These are phyloP conservation scores for Agrochola circellaris DNA, from an alignment of 2,888 invertebrate species.

Conservation along the genomic window DNA sequence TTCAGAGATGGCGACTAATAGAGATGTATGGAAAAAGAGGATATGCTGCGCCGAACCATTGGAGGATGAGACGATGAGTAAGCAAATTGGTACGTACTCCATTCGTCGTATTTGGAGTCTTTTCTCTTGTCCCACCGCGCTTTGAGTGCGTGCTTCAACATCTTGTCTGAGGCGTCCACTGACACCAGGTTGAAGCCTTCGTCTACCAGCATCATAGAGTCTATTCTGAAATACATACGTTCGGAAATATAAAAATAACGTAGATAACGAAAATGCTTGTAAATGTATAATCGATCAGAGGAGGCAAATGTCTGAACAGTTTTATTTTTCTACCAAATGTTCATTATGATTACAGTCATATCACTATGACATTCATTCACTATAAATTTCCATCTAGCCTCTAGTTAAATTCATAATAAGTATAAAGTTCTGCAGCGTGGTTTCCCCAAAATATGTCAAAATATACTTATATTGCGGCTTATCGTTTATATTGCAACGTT, in stretches of 20 bases:
- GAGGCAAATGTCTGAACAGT: not conserved
- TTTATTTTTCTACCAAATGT: not conserved
- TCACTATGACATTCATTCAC: not conserved
- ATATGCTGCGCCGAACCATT: not conserved
- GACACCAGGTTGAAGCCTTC: constrained; percentile 97
- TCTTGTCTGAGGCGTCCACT: constrained; percentile 97
- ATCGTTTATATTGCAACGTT: not conserved
- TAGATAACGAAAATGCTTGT: not conserved
- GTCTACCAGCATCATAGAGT: constrained; percentile 96
- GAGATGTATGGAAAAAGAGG: too few species aligned
- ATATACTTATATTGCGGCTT: not conserved
- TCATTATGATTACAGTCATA: not conserved
- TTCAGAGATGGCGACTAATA: not conserved
- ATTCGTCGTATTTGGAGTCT: constrained; percentile 94
- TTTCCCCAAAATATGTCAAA: not conserved
- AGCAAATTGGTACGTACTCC: constrained; percentile 92
- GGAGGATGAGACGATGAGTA: not conserved
- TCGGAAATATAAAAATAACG: not conserved
- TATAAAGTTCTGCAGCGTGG: not conserved
- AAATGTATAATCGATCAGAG: not conserved
- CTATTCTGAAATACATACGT: constrained; percentile 91
- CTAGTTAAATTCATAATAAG: not conserved
- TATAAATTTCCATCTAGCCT: not conserved
- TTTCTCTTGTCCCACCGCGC: constrained; percentile 96
- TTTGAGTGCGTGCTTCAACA: constrained; percentile 97